Conservation (phyloP, 2,888 invertebrate genomes). For the Lithophane leautieri region DNA sequence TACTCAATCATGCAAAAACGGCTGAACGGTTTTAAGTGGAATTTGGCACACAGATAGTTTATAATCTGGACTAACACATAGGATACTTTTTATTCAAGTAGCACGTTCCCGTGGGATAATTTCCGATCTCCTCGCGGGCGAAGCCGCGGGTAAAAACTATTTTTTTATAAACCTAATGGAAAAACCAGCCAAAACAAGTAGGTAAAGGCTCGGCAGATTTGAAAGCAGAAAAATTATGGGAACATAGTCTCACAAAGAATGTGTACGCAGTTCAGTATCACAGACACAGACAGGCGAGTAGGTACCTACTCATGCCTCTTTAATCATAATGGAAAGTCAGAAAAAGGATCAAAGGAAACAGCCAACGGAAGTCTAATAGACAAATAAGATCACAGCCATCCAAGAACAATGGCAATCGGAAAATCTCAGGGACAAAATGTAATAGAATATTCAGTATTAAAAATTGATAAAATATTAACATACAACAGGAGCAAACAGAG, state of each 20-base stretch:
- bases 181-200: background rate
- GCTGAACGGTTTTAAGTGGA: too few relatives aligned
- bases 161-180: background rate
- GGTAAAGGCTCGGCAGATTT: background rate
- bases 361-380: constrained; percentile 16
- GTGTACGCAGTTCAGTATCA: background rate
- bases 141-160: too few relatives aligned
- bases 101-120: too few relatives aligned
- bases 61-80: too few relatives aligned
- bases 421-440: constrained; percentile 22
- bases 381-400: constrained; percentile 26
- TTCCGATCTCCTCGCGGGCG: too few relatives aligned
- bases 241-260: too few relatives aligned
- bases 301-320: background rate
- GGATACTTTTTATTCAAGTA: too few relatives aligned
- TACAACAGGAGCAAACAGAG: constrained; percentile 21
- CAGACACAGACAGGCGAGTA: background rate
- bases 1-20: too few relatives aligned
- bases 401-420: constrained; percentile 43
- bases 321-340: constrained; percentile 26
- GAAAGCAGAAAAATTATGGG: background rate
- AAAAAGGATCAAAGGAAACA: constrained; percentile 33
- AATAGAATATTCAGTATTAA: too few relatives aligned
- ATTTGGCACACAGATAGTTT: too few relatives aligned
- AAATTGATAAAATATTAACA: too few relatives aligned